Base-by-base conservation (phyloP, 2,113 vertebrate genomes). In the Capreolus pygargus region DNA sequence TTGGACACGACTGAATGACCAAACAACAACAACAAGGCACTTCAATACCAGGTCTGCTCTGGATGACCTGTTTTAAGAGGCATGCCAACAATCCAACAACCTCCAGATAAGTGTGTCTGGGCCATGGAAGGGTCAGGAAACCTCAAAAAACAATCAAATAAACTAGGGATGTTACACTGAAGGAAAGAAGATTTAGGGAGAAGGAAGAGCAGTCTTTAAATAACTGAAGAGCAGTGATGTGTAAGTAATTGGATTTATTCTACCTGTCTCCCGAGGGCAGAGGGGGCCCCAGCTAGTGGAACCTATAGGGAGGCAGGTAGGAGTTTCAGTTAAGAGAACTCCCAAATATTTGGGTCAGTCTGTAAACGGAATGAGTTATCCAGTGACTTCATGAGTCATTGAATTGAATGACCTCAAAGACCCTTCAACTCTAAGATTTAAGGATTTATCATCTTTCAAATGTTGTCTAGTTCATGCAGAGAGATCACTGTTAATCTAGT, bases 351-450 rank as follows among this genome's bases (percentile, higher is more conserved):
- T 94, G 55, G 79, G 23, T 74, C 23, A 67, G 19, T 92, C 28
- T 95, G 28, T 23, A 86, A 94, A 94, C 6, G 7, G 28, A 94
- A 83, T 88, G 64, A 85, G 33, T 55, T 84, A 89, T 79, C 76
- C 64, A 12, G 25, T 81, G 43, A 95, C 76, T 93, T 96, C 85
- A 79, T 47, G 79, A 83, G 25, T 50, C 86, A 43, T 23, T 91
- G 54, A 94, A 96, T 94, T 78, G 92, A 93, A 82, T 36, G 17
- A 95, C 43, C 74, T 94, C 67, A 78, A 87, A 93, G 33, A 55
- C 6, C 23, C 30, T 96, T 97, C n/a, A 58, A n/a, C 36, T 89
- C 50, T 86, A 95, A 58, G 14, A 79, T 58, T 93, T 93, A 88
- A 64, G 88, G 86, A 91, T 89, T 94, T 86, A 82, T 60, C 52